phyloP scores from a whole-genome alignment of 2,888 invertebrate genomes.

The Aphodius sticticus region DNA sequence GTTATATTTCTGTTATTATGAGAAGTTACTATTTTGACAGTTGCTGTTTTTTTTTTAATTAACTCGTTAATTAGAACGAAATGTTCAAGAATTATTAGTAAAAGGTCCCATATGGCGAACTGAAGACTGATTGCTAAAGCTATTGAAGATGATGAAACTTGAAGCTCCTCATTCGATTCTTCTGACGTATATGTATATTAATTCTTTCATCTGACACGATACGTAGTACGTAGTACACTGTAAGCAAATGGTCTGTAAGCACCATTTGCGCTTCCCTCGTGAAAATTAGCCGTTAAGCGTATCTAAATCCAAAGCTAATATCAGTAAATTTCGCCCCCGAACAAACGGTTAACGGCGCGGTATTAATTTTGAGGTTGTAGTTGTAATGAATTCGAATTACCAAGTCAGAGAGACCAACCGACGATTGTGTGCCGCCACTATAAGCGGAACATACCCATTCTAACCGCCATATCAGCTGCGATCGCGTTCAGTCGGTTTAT shows the following conservation, averaged over 20 bases:
- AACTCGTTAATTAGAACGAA: no score
- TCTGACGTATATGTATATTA: no score
- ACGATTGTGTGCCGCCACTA: not conserved
- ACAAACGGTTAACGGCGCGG: not conserved
- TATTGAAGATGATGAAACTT: no score
- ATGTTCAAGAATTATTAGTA: no score
- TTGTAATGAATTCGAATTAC: not conserved
- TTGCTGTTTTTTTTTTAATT: no score
- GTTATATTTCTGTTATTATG: no score
- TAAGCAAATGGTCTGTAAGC: not conserved
- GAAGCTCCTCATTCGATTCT: no score
- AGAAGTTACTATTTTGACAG: no score
- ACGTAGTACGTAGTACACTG: not conserved
- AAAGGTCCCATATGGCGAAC: no score
- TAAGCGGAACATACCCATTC: not conserved
- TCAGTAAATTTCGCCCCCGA: not conserved
- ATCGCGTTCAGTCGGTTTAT: not conserved
- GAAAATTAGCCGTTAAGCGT: not conserved
- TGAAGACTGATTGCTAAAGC: no score
- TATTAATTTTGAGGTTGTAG: not conserved
- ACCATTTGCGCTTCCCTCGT: not conserved
- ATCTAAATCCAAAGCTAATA: slow-evolving; percentile 4
- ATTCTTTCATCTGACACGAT: no score
- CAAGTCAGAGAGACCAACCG: not conserved
- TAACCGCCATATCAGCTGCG: not conserved